phyloP scores from a whole-genome alignment of 2,113 vertebrate genomes.

The Gambusia holbrooki region DNA sequence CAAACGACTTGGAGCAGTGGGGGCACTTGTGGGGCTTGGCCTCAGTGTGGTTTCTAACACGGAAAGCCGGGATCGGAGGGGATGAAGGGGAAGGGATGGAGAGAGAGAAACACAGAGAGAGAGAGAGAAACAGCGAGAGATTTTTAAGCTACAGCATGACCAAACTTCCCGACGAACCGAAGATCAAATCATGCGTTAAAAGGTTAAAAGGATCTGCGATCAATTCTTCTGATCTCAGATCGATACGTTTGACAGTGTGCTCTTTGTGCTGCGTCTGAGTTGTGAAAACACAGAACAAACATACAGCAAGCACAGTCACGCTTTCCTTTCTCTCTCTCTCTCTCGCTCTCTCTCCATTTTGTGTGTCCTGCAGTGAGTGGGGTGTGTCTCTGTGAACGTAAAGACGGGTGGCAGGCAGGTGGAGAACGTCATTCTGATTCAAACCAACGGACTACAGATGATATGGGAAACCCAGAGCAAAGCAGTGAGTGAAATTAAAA shows the following conservation, averaged over 20 bases:
- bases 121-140: constrained; percentile 77
- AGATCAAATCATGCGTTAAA: constrained; percentile 68
- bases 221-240: constrained; percentile 37
- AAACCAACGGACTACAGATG: constrained; percentile 21
- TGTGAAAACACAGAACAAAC: constrained; percentile 78
- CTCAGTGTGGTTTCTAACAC: constrained; percentile 89
- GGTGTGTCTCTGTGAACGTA: constrained; percentile 38
- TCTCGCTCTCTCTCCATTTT: constrained; percentile 51
- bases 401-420: constrained; percentile 17
- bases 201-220: constrained; percentile 36
- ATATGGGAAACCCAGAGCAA: constrained; percentile 10
- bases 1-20: constrained; percentile 99
- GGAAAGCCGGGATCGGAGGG: constrained; percentile 55
- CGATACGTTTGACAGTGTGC: constrained; percentile 59
- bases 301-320: constrained; percentile 79
- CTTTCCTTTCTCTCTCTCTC: constrained; percentile 70
- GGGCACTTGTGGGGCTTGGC: constrained; percentile 99
- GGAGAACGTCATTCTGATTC: constrained; percentile 26
- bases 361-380: constrained; percentile 53
- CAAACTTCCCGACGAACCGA: constrained; percentile 63
- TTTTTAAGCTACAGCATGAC: constrained; percentile 74
- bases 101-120: constrained; percentile 40
- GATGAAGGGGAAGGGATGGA: constrained; percentile 18
- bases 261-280: constrained; percentile 79
- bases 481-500: constrained; percentile 20